Evolutionary conservation across 92 coral and sea anemone genomes (phyloP), one percentile per base, ranked within the genome.

Genomic region (Ricordea florida): DNA sequence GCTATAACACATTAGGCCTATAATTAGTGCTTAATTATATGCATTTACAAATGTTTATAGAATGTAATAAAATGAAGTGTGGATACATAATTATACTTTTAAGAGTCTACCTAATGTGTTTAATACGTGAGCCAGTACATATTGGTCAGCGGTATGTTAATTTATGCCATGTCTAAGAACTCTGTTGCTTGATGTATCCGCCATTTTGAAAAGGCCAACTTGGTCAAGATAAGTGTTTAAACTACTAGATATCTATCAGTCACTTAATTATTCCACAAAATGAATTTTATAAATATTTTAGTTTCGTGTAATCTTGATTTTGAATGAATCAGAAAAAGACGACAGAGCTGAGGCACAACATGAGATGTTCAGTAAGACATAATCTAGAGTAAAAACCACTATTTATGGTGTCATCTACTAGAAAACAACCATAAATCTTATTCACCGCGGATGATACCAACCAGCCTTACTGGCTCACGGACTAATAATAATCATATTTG

Each of bases 391-490:
- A n/a, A n/a, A n/a, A n/a, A n/a, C 52, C 25, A 26, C 69, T 26
- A 24, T 22, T 38, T 23, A 62, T 26, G 51, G 52, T 37, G 32
- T 11, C 36, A 37, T 8, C 51, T 62, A 9, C 69, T 13, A 23
- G 51, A 62, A 62, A 62, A 62, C 0, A 49, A 62, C 59, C 34
- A 52, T 25, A 25, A 52, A 52, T 21, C 15, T 52, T 24, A 10
- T 26, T 52, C 59, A 25, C 59, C 35, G 0, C 34, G 34, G 69
- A 62, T 62, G 51, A 41, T 62, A 62, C 69, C 69, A 24, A 62
- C 51, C 52, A 38, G 17, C 69, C 69, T 52, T 40, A 62, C 52
- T 62, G 69, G 69, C 69, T 62, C 69, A 62, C 36, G 52, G 69
- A 62, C 69, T 41, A 48, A 40, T n/a, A 42, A 13, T 15, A 42